Evolutionary conservation across 2,888 invertebrate genomes (phyloP).

Genomic region (Caenorhabditis sp.): DNA sequence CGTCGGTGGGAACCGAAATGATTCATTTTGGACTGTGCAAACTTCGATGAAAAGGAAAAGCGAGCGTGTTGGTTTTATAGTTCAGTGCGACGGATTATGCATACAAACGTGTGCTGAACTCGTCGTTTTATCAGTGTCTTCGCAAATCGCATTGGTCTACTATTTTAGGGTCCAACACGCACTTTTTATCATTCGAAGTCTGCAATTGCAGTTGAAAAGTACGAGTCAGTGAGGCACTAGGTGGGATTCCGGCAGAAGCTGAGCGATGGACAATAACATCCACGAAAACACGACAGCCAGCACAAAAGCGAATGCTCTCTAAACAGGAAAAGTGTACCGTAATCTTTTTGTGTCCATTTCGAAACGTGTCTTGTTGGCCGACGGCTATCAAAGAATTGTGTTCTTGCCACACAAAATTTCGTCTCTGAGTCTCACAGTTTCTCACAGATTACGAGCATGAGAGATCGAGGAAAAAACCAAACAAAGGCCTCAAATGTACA

Average conservation of each 20-base stretch:
- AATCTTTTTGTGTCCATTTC: too few species aligned
- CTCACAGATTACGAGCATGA: conserved; percentile 35
- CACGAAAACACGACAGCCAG: too few species aligned
- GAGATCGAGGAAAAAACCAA: background rate
- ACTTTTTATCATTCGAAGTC: conserved; percentile 11
- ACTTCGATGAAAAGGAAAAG: conserved; percentile 24
- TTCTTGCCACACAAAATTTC: background rate
- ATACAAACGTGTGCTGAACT: conserved; percentile 13
- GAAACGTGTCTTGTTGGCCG: too few species aligned
- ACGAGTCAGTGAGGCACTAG: background rate
- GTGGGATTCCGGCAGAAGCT: too few species aligned
- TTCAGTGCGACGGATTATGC: conserved; percentile 32
- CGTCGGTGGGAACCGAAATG: conserved; percentile 7
- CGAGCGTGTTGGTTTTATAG: conserved; percentile 35
- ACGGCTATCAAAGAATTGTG: too few species aligned
- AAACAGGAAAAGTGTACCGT: too few species aligned
- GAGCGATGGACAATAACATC: too few species aligned
- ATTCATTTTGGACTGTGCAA: conserved; percentile 34
- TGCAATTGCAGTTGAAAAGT: background rate
- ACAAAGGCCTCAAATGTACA: background rate
- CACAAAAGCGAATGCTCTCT: too few species aligned
- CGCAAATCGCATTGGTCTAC: conserved; percentile 2
- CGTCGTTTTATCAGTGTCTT: conserved; percentile 17
- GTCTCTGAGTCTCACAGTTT: conserved; percentile 7
- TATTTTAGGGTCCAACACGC: conserved; percentile 6